Percentiles rank a stretch among this genome's conserved stretches.
Conservation (phyloP, 2,113 vertebrate species). For the Phrynosoma platyrhinos region DNA sequence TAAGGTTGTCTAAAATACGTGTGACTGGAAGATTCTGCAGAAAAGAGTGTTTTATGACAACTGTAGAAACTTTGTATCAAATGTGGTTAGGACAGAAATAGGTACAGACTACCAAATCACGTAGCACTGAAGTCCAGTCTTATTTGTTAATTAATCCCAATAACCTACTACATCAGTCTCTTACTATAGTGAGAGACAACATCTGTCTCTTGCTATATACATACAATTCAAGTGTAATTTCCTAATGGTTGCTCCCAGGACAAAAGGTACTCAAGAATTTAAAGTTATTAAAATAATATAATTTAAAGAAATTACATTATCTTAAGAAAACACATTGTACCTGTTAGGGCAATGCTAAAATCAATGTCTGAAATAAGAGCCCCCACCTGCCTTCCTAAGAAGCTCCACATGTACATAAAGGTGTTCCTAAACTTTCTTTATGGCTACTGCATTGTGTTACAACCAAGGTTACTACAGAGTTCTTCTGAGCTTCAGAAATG, state of each 20-base stretch:
- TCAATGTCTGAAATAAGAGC: neutral
- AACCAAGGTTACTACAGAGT: neutral
- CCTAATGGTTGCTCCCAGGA: neutral
- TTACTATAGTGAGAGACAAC: neutral
- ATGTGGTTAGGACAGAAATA: neutral
- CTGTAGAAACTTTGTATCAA: slow-evolving; percentile 27
- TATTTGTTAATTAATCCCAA: neutral
- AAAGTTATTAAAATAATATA: neutral
- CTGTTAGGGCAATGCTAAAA: neutral
- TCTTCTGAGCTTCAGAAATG: neutral
- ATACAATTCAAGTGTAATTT: neutral
- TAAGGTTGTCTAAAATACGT: slow-evolving; percentile 91
- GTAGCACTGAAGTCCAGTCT: neutral
- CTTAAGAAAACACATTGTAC: neutral
- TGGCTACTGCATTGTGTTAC: neutral
- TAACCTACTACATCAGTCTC: neutral
- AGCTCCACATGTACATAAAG: too few relatives aligned
- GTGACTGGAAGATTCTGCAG: slow-evolving; percentile 92
- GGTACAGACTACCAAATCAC: neutral
- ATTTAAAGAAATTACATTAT: neutral
- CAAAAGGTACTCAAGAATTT: neutral
- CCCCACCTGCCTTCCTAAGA: neutral
- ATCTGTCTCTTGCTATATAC: neutral
- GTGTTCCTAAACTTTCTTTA: neutral
- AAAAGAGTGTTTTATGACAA: slow-evolving; percentile 47